Base-by-base conservation (phyloP, 2,888 invertebrate genomes). In the Gari tellinella region DNA sequence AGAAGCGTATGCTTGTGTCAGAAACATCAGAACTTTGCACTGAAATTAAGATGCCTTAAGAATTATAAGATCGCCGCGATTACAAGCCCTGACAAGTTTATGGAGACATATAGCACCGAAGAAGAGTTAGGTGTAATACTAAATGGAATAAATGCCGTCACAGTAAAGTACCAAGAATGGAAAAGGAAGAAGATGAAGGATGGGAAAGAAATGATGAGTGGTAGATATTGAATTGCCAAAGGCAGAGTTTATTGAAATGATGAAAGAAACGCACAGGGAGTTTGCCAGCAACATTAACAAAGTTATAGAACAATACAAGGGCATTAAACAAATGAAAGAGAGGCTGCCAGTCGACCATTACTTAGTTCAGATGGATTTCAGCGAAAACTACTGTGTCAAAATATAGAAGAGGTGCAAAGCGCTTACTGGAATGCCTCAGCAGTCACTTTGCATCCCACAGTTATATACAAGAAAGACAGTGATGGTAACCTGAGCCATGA, bases 181-280 rank as follows among this genome's bases (percentile, higher is more conserved):
- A 70, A 67, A 52, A 17, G 64, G 12, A 31, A 58, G 10, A 65
- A 68, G 51, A 52, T 74, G 45, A 58, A 41, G 10, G 46, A 78
- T 65, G 68, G 79, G 4, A 79, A 72, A 43, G 65, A 79, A 40
- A 26, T 55, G n/a, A 67, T 72, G 65, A 60, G 52, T 72, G 8
- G 65, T 65, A 10, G 68, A 72, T 38, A 17, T 38, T n/a, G 56
- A 74, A 45, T 5, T 60, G 15, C 23, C 52, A 2, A 67, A 62
- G 38, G 31, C 31, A 12, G 68, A 72, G n/a, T 68, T 91, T 84
- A 21, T 91, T 89, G 21, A 91, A 90, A 65, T 91, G 91, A 15
- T 92, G 91, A 19, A 73, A 72, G 23, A 86, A 83, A 68, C 88
- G 75, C 72, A 89, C 83, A n/a, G n/a, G n/a, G 55, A 38, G 67